Conservation (phyloP, 2,888 invertebrate species). For the Chaitophorus viminalis region DNA sequence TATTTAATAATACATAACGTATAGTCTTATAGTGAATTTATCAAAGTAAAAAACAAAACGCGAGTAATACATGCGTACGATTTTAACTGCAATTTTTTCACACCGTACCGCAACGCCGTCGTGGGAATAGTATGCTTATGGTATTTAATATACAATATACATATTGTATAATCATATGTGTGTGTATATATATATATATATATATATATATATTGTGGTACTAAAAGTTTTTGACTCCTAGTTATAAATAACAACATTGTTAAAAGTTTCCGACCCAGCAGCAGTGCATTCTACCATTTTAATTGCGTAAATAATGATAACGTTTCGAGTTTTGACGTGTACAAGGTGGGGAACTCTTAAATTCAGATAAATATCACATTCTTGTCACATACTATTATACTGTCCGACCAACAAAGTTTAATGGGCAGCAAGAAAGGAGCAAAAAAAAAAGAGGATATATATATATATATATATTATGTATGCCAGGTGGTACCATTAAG, state of each 20-base stretch:
- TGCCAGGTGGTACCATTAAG: slow-evolving; percentile 27
- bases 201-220: neutral
- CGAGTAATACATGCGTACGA: neutral
- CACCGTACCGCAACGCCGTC: neutral
- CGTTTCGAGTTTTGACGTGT: slow-evolving; percentile 21
- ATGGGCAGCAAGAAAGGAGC: neutral
- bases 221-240: slow-evolving; percentile 25
- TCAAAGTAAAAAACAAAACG: neutral
- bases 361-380: slow-evolving; percentile 54
- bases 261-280: slow-evolving; percentile 47
- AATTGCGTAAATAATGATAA: slow-evolving; percentile 58
- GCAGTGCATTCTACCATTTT: slow-evolving; percentile 29
- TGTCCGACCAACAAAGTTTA: slow-evolving; percentile 43
- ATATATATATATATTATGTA: neutral
- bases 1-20: too few relatives aligned
- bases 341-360: slow-evolving; percentile 26
- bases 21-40: neutral
- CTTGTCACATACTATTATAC: slow-evolving; percentile 43
- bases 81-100: neutral
- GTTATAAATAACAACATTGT: slow-evolving; percentile 56
- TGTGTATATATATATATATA: neutral
- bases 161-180: neutral
- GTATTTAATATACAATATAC: neutral
- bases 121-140: neutral
- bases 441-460: slow-evolving; percentile 1